Base-by-base conservation (phyloP, 2,113 vertebrate genomes). In the Halichoerus grypus region DNA sequence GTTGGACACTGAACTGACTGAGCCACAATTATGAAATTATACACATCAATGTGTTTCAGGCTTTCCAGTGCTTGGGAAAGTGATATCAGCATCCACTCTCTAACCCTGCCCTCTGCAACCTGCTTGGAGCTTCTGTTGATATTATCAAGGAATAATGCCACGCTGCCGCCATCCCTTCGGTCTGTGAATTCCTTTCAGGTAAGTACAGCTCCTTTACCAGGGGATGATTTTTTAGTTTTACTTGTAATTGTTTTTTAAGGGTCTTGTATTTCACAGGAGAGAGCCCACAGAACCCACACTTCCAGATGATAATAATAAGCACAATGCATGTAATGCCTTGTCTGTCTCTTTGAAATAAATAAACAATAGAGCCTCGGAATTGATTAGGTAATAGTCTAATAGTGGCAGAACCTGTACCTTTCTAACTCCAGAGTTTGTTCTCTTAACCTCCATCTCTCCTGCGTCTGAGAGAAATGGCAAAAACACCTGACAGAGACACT, bases 181-280 rank as follows among this genome's bases (percentile, higher is more conserved):
- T 97, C 46, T 92, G 99, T 99, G 99, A 99, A 99, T 97, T 99
- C 99, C 77, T 99, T 99, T 94, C 98, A 99, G 99, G 99, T 99
- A 98, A 99, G 97, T 94, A 39, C 7, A 65, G 55, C 28, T 91
- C 57, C 49, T 85, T 86, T 51, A 96, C 8, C 33, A 74, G 18
- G 4, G 21, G 55, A 11, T 65, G 8, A 26, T 57, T 67, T 96
- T 46, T 93, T 76, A 36, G 24, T 55, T 88, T 82, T 71, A 14
- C 28, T 86, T 94, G 4, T 53, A n/a, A 18, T 59, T 39, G n/a
- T 61, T 72, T 92, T 71, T 24, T 53, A 24, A 83, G 8, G 49
- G 72, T 88, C 49, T 72, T 69, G 8, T 36, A 59, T 95, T 94
- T 86, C 49, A 76, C 4, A 63, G 79, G 79, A 67, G 1, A 6